Evolutionary conservation across 2,113 vertebrate genomes (phyloP), one percentile per base, ranked within the genome.

Genomic region (Hydrochoerus hydrochaeris): DNA sequence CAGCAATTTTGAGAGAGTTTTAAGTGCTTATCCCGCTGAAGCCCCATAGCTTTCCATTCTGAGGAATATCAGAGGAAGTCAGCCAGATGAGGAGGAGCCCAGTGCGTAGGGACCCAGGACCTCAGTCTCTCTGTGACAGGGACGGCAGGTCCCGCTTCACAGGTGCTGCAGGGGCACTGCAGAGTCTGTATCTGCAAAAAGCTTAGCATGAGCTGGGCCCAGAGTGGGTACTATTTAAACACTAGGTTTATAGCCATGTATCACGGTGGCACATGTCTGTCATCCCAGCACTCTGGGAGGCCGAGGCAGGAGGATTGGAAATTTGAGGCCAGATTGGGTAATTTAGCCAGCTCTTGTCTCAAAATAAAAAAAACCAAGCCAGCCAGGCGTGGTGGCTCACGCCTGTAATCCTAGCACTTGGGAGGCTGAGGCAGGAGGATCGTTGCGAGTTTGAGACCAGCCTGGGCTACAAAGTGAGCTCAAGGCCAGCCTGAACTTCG

Each of bases 131-230:
- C 44, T 63, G 6, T 38, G 26, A 16, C 26, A 57, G 41, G 20
- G n/a, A 7, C 1, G 46, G 30, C 16, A 11, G 46, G 13, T 9
- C 30, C 80, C 30, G 1, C 22, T 7, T 30, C 14, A 0, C 7
- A 7, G 30, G 65, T 20, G 24, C 58, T 32, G 11, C 71, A 2
- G 16, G 62, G 2, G 22, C 3, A 20, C 9, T 30, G 7, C 30
- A 26, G 38, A n/a, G 69, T 32, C 16, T 32, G 12, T 1, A 78
- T 28, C n/a, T 7, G 0, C 30, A 2, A 44, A 46, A 38, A 8
- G 65, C 75, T 22, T 1, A 30, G 54, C n/a, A 35, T 1, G 0
- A 0, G 38, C 22, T 35, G 3, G 69, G 49, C 41, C 46, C 44
- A 38, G 30, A 30, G 49, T 11, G 38, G 41, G n/a, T 0, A 3